These are phyloP conservation scores for Sinocyclocheilus anophthalmus DNA, from an alignment of 2,113 vertebrate species.

Conservation along the genomic window DNA sequence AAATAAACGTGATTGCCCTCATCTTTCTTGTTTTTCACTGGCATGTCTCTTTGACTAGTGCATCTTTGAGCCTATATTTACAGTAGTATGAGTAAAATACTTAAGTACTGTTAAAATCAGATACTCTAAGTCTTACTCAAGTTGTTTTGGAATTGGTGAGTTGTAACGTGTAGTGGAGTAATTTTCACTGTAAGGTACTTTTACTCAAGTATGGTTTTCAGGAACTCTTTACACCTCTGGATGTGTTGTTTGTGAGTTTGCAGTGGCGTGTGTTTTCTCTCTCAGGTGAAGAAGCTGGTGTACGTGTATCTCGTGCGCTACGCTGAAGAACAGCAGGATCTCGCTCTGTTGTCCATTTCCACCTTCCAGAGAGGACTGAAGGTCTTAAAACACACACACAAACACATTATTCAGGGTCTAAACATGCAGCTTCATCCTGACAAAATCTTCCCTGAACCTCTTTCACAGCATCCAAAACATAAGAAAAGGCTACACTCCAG, in stretches of 20 bases:
- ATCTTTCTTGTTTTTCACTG: too few relatives aligned
- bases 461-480: background rate
- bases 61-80: too few relatives aligned
- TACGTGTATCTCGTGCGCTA: constrained; percentile 98
- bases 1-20: too few relatives aligned
- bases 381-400: constrained; percentile 72
- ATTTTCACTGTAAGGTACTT: too few relatives aligned
- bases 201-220: too few relatives aligned
- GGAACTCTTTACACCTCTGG: background rate
- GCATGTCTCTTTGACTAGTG: too few relatives aligned
- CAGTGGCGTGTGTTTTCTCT: background rate
- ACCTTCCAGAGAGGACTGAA: constrained; percentile 97
- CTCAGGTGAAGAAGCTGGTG: constrained; percentile 95
- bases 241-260: constrained; percentile 4
- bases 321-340: constrained; percentile 95
- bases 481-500: background rate
- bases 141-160: too few relatives aligned
- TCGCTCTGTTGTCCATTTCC: constrained; percentile 95
- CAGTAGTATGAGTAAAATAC: too few relatives aligned
- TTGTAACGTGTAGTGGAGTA: too few relatives aligned
- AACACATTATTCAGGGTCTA: background rate
- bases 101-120: too few relatives aligned
- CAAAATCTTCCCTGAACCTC: background rate
- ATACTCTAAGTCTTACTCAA: too few relatives aligned
- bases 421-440: background rate